Conservation (phyloP, 2,113 vertebrate genomes). For the Cavia aperea region DNA sequence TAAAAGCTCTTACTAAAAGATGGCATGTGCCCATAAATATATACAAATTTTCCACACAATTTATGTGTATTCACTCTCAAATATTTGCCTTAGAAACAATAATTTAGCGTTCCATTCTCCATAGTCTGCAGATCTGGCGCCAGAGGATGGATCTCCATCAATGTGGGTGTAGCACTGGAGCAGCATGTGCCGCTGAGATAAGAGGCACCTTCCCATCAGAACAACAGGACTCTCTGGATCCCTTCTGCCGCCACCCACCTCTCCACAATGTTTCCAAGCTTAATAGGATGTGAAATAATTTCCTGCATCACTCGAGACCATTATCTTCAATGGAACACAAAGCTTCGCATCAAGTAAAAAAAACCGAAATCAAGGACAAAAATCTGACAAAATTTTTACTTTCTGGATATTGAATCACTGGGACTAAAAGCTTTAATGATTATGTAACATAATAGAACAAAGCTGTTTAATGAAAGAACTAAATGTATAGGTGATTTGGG, state of each 20-base stretch:
- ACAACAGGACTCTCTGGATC: not conserved
- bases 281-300: conserved; percentile 29
- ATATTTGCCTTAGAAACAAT: not conserved
- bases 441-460: not conserved
- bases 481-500: not conserved
- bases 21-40: fast-evolving
- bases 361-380: conserved; percentile 23
- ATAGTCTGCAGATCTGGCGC: not conserved
- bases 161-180: not conserved
- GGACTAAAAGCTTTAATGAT: not conserved
- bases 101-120: fast-evolving
- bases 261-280: not conserved
- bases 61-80: not conserved
- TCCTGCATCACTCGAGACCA: conserved; percentile 3
- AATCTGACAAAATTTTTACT: not conserved
- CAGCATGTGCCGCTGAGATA: not conserved
- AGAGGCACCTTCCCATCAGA: not conserved
- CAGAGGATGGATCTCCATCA: not conserved
- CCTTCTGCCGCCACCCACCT: conserved; percentile 20
- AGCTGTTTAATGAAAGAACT: not conserved
- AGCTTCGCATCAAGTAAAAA: conserved; percentile 14
- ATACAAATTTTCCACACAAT: not conserved
- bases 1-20: not conserved
- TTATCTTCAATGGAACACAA: not conserved
- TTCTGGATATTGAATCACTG: not conserved